A percentile compares a stretch with the other conserved stretches of the same genome.
These are phyloP conservation scores for Ramphastos sulfuratus DNA, from an alignment of 2,113 vertebrate species.

Conservation along the genomic window DNA sequence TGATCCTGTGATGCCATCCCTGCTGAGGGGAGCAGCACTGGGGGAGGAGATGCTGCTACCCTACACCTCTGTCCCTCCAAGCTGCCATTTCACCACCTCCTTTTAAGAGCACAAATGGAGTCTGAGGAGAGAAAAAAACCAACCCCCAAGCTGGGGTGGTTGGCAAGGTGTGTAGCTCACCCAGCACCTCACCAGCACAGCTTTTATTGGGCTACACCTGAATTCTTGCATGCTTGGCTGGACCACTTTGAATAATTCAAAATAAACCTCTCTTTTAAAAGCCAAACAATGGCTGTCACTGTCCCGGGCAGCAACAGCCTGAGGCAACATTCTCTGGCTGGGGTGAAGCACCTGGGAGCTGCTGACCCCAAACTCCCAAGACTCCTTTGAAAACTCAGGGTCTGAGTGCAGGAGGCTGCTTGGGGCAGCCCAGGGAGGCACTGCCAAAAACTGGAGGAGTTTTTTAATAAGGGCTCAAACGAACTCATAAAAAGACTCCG, in stretches of 20 bases:
- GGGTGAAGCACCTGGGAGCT: background rate
- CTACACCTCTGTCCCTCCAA: background rate
- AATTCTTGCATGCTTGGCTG: background rate
- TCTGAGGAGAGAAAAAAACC: background rate
- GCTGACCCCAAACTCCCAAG: background rate
- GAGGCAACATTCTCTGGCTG: background rate
- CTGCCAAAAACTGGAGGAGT: background rate
- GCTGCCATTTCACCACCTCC: fast-evolving
- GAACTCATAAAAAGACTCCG: slow-evolving; percentile 53
- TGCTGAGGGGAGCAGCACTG: background rate
- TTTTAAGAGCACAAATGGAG: background rate
- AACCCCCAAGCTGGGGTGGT: background rate
- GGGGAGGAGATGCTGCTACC: background rate
- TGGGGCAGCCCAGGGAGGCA: fast-evolving
- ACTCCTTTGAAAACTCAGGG: background rate
- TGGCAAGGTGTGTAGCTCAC: background rate
- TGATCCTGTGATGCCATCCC: background rate
- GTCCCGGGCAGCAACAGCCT: slow-evolving; percentile 34
- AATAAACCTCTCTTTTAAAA: background rate
- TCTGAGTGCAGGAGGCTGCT: background rate
- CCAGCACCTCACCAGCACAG: background rate
- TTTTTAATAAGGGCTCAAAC: slow-evolving; percentile 66
- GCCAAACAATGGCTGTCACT: background rate
- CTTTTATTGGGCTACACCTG: slow-evolving; percentile 20
- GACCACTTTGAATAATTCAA: background rate